Base-by-base conservation (phyloP, 2,888 invertebrate genomes). In the Corbicula japonica region DNA sequence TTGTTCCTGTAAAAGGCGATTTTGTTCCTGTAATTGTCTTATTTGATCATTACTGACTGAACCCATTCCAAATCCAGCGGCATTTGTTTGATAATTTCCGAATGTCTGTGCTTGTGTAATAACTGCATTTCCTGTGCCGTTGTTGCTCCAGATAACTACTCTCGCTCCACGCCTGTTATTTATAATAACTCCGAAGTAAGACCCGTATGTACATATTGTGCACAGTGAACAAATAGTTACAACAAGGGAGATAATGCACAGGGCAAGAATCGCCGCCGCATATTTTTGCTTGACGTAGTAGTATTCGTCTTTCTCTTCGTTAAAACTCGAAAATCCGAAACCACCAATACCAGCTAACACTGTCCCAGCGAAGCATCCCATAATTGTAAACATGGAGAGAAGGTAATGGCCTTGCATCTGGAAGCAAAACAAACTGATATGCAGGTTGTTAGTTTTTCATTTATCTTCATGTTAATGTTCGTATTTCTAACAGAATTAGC, bases 1-100 rank as follows among this genome's bases (percentile, higher is more conserved):
- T n/a, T 65, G 72, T n/a, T 73, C 56, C 28, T 73, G 72, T 23
- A 58, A 58, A 44, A 63, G 58, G 15, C 44, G 54, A 35, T 62
- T 71, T 38, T 71, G 52, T n/a, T n/a, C 15, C 30, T 52, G 23
- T n/a, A 66, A 21, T 32, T 66, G 52, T 41, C 38, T 52, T 18
- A 66, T 35, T 30, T 54, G 54, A 0, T 18, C 12, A 52, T 21
- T 50, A 28, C 41, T 30, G 26, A 5, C n/a, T n/a, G n/a, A n/a
- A n/a, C n/a, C 28, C 2, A 30, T 4, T 15, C 41, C 0, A 28
- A 15, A 23, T 34, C 1, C 34, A 34, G 32, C 21, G 15, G 58
- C 0, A 34, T 10, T 21, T n/a, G 58, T 48, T 23, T 56, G 46
- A n/a, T n/a, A n/a, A n/a, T n/a, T n/a, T n/a, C n/a, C n/a, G n/a